Base-by-base conservation (phyloP, 2,113 vertebrate species). In the Hypomesus transpacificus region DNA sequence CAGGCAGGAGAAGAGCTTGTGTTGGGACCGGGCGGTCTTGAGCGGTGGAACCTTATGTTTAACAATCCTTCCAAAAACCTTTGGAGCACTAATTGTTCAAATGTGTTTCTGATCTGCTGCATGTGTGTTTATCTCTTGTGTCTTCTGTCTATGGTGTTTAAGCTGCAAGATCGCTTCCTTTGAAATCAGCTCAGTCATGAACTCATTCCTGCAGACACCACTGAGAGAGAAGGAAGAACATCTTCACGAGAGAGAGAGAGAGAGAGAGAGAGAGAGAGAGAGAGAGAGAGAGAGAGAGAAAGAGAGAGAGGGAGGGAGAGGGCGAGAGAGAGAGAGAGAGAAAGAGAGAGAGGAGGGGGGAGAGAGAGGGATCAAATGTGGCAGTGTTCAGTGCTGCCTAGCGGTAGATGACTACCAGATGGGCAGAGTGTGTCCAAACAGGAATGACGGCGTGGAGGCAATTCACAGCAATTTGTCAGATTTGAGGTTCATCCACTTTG, bases 391-490 rank as follows among this genome's bases (percentile, higher is more conserved):
- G 22, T 16, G 16, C 60, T 53, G 52, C 52, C 13, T 17, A 26
- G 14, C 4, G 14, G 52, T 75, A 89, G 88, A 93, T 92, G 89
- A 88, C 88, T 91, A 89, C 91, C 92, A 93, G 91, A 92, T 92
- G 92, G 88, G 84, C 81, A 73, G 78, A 90, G 87, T 90, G 90
- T 87, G 86, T 90, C 91, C 87, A 90, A 92, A 90, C 89, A 88
- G 84, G 86, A 91, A 90, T 82, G 89, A 89, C 87, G 85, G 90
- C 85, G 84, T 90, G 91, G 89, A 87, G 89, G 91, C 90, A 93
- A 92, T 92, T 93, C 92, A 91, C 86, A 77, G 90, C 90, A 92
- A 92, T 93, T 93, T 93, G 91, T 93, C 92, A 91, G 89, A 88
- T 91, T 92, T 91, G 81, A 86, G 85, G 90, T 84, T 75, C 79